Conservation (phyloP, 2,888 invertebrate species). For the Lasioglossum oenotherae region DNA sequence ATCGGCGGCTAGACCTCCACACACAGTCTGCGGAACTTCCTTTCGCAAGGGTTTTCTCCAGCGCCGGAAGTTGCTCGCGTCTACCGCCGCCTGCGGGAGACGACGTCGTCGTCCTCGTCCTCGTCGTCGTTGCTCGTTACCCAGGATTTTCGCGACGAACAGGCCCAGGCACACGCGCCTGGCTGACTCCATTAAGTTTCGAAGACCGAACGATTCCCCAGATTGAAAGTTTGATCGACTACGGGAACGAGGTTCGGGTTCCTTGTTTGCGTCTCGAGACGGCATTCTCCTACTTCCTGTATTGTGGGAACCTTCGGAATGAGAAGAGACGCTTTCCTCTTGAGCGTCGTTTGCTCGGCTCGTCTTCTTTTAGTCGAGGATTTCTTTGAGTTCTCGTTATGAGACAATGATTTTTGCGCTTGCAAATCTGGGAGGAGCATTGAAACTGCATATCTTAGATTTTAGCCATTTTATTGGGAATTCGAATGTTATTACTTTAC, state of each 20-base stretch:
- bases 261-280: constrained; percentile 5
- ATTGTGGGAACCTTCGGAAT: neutral
- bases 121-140: constrained; percentile 24
- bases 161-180: neutral
- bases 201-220: neutral
- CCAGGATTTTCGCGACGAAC: constrained; percentile 12
- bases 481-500: too few species aligned
- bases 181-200: constrained; percentile 8
- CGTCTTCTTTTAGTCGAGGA: neutral
- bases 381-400: too few species aligned
- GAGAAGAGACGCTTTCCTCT: neutral
- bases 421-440: neutral
- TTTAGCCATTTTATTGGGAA: too few species aligned
- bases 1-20: constrained; percentile 32
- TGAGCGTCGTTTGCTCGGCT: neutral
- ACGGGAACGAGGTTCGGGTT: neutral
- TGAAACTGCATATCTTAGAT: neutral
- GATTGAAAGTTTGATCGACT: constrained; percentile 3
- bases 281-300: neutral
- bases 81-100: constrained; percentile 8
- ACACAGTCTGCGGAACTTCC: constrained; percentile 19
- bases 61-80: neutral
- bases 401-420: too few species aligned
- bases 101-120: constrained; percentile 18
- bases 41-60: constrained; percentile 28